Conservation (phyloP, 2,888 invertebrate genomes). For the Lymantria monacha region DNA sequence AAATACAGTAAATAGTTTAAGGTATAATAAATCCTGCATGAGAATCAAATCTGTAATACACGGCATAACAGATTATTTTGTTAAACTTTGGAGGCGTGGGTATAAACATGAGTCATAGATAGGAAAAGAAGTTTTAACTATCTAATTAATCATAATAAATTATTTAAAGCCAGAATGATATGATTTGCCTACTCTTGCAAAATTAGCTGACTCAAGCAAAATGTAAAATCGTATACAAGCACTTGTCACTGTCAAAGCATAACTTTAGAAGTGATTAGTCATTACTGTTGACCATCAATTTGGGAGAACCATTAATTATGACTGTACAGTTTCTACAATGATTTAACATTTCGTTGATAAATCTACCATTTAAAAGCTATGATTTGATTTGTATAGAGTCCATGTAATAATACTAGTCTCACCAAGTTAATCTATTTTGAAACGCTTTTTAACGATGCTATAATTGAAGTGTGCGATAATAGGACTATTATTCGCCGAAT, state of each 20-base stretch:
- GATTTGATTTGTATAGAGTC: constrained; percentile 5
- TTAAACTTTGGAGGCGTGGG: no score
- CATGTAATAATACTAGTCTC: constrained; percentile 8
- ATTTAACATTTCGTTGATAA: constrained; percentile 11
- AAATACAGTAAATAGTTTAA: no score
- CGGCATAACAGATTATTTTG: no score
- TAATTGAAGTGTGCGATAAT: neutral
- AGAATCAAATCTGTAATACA: no score
- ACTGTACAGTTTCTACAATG: constrained; percentile 20
- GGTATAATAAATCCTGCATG: no score
- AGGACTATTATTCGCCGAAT: neutral
- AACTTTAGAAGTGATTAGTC: constrained; percentile 37
- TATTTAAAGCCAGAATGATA: neutral
- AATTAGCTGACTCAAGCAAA: constrained; percentile 18
- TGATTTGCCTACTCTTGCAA: neutral
- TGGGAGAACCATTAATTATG: constrained; percentile 33
- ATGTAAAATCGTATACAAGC: constrained; percentile 13
- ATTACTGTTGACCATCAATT: constrained; percentile 27
- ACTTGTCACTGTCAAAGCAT: constrained; percentile 37
- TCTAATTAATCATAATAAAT: no score
- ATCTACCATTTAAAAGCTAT: neutral
- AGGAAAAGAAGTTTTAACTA: no score
- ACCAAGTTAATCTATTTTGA: constrained; percentile 5
- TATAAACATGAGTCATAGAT: no score
- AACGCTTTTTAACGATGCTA: neutral